A percentile compares a stretch with the other conserved stretches of the same genome.
phyloP scores from a whole-genome alignment of 2,888 invertebrate species.

The Dolomedes plantarius region DNA sequence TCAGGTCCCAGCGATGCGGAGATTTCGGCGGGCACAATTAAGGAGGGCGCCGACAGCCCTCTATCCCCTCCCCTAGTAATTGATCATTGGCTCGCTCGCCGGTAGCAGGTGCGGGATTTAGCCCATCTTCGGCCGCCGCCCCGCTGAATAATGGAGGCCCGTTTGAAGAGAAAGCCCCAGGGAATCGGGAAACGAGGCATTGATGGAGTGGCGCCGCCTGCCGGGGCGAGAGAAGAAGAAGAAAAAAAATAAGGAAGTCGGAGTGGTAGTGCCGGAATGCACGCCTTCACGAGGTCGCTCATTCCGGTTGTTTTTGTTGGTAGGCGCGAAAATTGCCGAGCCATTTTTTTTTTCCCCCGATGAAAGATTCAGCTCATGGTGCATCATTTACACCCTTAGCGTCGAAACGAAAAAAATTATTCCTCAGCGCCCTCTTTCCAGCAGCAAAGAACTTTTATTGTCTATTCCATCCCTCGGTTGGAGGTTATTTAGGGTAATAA shows the following conservation, averaged over 20 bases:
- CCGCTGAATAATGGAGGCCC: slow-evolving; percentile 37
- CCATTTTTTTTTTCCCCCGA: not conserved
- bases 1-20: not conserved
- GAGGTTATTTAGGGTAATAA: slow-evolving; percentile 28
- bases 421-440: not conserved
- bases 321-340: not conserved
- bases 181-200: slow-evolving; percentile 35
- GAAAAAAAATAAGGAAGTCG: not conserved
- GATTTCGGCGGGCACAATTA: slow-evolving; percentile 27
- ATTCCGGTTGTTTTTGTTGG: slow-evolving; percentile 20
- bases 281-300: slow-evolving; percentile 33
- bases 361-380: slow-evolving; percentile 51
- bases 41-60: slow-evolving; percentile 26
- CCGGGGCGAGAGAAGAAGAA: not conserved
- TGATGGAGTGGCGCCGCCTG: slow-evolving; percentile 31
- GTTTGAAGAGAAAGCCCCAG: not conserved
- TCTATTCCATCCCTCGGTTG: not conserved
- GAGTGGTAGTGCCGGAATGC: slow-evolving; percentile 30
- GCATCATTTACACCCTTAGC: slow-evolving; percentile 50
- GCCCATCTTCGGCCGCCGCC: slow-evolving; percentile 17
- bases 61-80: slow-evolving; percentile 25
- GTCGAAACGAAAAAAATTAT: not conserved
- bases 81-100: slow-evolving; percentile 33
- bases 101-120: slow-evolving; percentile 48
- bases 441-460: slow-evolving; percentile 2